Evolutionary conservation across 2,113 vertebrate species (phyloP).

Genomic region (Athene cunicularia): DNA sequence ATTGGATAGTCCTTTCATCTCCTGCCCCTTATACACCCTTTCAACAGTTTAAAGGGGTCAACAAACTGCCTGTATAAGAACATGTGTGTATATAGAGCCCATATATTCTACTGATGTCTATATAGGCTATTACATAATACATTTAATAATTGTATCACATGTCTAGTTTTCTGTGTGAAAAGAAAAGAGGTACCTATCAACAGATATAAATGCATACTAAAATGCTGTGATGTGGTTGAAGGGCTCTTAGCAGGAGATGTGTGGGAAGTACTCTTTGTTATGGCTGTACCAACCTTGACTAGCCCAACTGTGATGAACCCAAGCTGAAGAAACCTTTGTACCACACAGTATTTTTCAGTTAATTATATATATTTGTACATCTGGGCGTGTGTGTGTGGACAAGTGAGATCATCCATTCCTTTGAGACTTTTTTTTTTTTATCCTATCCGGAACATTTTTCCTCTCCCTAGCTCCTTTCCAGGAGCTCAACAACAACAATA

Average conservation of each 20-base stretch:
- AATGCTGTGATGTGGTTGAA: constrained; percentile 37
- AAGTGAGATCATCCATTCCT: constrained; percentile 66
- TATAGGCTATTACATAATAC: not conserved
- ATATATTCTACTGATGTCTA: not conserved
- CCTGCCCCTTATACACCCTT: not conserved
- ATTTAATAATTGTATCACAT: not conserved
- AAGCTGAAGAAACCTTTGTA: constrained; percentile 48
- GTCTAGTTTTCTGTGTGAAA: not conserved
- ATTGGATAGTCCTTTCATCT: not conserved
- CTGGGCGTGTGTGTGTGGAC: constrained; percentile 37
- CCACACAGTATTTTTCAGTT: constrained; percentile 50
- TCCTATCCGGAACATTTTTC: constrained; percentile 33
- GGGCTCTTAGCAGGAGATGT: constrained; percentile 19
- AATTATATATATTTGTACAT: constrained; percentile 62
- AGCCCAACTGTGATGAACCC: not conserved
- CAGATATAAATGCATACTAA: constrained; percentile 18
- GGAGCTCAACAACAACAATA: constrained; percentile 24
- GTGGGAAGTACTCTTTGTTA: constrained; percentile 41
- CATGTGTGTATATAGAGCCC: not conserved
- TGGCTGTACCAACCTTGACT: not conserved
- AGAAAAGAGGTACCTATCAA: not conserved
- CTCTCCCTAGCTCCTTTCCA: constrained; percentile 4
- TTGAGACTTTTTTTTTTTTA: constrained; percentile 26
- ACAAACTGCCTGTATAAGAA: not conserved
- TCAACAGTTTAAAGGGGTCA: not conserved